Conservation (phyloP, 2,113 vertebrate species). For the Brienomyrus brachyistius region DNA sequence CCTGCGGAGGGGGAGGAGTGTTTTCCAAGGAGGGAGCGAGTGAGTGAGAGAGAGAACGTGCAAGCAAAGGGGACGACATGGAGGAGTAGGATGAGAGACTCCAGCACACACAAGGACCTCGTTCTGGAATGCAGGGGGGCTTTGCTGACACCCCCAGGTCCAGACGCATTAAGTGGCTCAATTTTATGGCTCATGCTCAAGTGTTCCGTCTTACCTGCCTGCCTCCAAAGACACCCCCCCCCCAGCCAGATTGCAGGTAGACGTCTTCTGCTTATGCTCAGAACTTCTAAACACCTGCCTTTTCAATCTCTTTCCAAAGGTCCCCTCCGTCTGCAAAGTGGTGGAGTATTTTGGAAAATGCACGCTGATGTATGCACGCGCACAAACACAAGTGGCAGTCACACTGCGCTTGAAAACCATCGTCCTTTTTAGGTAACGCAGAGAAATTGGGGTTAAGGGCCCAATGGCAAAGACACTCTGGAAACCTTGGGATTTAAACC, state of each 20-base stretch:
- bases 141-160: constrained; percentile 2
- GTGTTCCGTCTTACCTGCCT: not conserved
- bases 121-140: not conserved
- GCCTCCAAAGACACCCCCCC: not conserved
- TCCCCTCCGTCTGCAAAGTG: not conserved
- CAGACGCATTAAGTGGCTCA: not conserved
- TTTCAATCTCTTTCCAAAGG: not conserved
- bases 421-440: not conserved
- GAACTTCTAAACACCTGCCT: not conserved
- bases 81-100: constrained; percentile 32
- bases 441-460: not conserved
- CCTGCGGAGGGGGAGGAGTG: constrained; percentile 19
- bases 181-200: not conserved
- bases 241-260: not conserved
- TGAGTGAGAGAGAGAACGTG: constrained; percentile 29
- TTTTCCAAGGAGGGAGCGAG: not conserved
- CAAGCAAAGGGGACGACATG: constrained; percentile 36
- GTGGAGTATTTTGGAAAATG: not conserved
- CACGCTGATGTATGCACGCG: not conserved
- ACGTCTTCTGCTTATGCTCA: not conserved
- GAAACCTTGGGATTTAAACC: not conserved
- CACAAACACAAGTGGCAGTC: not conserved
- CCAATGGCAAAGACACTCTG: not conserved
- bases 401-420: not conserved
- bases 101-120: constrained; percentile 27